Evolutionary conservation across 64 coral and sea anemone genomes (phyloP), one percentile per base, ranked within the genome.

Genomic region (Montipora cactus): DNA sequence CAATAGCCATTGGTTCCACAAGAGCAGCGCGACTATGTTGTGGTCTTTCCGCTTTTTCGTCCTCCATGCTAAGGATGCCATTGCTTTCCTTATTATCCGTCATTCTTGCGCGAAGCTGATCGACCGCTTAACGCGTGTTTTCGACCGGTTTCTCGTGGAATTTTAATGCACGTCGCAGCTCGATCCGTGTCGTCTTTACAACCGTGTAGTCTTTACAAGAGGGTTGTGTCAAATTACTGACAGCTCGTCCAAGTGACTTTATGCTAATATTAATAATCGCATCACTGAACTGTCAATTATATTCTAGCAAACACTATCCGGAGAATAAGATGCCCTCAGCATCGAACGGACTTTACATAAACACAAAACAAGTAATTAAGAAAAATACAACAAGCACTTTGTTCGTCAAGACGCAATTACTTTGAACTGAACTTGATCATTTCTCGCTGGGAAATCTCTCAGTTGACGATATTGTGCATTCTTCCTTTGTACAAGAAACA

Each of bases 1-100:
- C 82, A 22, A 86, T 72, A 25, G 66, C 21, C 82, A 86, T 86
- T 68, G 19, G 82, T 68, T 86, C 82, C 4, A 86, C 64, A 69
- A 86, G 66, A 21, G 16, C 64, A 71, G 82, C 82, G 44, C 66
- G 82, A 44, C 82, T 86, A 47, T 72, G 44, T 71, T 86, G 37
- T 50, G 82, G 82, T 86, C 66, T 86, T 13, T 45, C 82, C 5
- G 46, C 5, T 72, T 86, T 86, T 8, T 71, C 44, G 62, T 47
- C 47, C 10, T 37, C 12, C 66, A 51, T 22, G 14, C 45, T 78
- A 20, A 72, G 5, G 28, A 67, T 59, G 13, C 81, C 82, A 50
- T 71, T 71, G 19, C 46, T 72, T 19, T 86, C 45, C 8, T 70
- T 86, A 13, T 70, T 86, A 13, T 86, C 64, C 0, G 64, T 22